These are phyloP conservation scores for Gymnarchus niloticus DNA, from an alignment of 2,113 vertebrate species.

Conservation along the genomic window DNA sequence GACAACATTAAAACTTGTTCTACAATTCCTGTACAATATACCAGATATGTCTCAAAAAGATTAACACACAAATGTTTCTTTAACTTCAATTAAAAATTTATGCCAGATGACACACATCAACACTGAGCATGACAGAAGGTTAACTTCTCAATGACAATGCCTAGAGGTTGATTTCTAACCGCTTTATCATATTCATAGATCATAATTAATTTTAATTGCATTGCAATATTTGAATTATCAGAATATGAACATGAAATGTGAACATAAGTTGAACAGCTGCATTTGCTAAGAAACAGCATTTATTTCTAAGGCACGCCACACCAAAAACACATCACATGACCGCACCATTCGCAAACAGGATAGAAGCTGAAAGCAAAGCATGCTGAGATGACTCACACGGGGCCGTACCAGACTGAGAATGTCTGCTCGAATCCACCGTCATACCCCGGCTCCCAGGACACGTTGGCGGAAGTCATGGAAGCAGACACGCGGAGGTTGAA, in stretches of 20 bases:
- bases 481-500: constrained; percentile 80
- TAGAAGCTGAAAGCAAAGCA: constrained; percentile 73
- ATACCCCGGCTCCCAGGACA: constrained; percentile 97
- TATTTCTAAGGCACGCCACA: background rate
- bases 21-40: background rate
- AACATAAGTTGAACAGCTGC: background rate
- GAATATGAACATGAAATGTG: background rate
- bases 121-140: background rate
- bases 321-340: background rate
- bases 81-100: background rate
- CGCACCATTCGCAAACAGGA: constrained; percentile 30
- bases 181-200: background rate
- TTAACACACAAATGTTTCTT: background rate
- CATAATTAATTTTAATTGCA: background rate
- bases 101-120: background rate
- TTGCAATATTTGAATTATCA: background rate
- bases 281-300: background rate
- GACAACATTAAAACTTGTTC: background rate
- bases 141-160: background rate
- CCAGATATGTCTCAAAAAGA: background rate
- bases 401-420: constrained; percentile 99
- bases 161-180: background rate
- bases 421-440: constrained; percentile 98
- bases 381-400: constrained; percentile 94
- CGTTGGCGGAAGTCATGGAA: constrained; percentile 90